Base-by-base conservation (phyloP, 2,797 vertebrate genomes). In the Aplochiton taeniatus region DNA sequence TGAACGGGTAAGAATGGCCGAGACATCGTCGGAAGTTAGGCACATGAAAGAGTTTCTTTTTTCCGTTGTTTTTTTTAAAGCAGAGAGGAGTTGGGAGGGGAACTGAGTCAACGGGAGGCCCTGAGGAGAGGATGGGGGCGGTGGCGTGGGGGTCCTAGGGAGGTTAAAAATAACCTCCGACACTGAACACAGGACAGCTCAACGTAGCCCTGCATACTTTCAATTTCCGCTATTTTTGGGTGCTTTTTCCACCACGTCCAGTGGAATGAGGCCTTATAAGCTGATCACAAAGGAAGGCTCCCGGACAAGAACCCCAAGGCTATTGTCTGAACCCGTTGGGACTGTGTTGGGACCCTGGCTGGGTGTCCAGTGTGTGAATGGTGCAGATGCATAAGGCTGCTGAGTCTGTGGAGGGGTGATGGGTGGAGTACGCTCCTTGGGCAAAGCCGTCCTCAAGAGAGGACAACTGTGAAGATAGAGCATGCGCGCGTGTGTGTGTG, bases 161-260 rank as follows among this genome's bases (percentile, higher is more conserved):
- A 42, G 81, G 87, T 88, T 89, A 89, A 89, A 92, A 92, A 91
- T 89, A 91, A 87, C 88, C 78, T 78, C 56, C 75, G 67, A 66
- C 62, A 73, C 77, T 48, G 18, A 84, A 82, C 66, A 65, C 69
- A 69, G 72, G 73, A 81, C 76, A 70, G 74, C 72, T 65, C 78
- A 31, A 72, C 72, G 84, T 78, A 77, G 75, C 73, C 80, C 76
- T 74, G 66, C 87, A 88, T 89, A 85, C 82, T 87, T 86, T 87
- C 76, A 73, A 70, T 82, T 90, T 89, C 79, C 76, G 81, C 89
- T 89, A 87, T 89, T 88, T 88, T 76, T 82, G 88, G n/a, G 65
- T 75, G 81, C 82, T 87, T 90, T 91, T 88, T 90, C 85, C 86
- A 86, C 86, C 88, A 85, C 87, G 84, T 83, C 85, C 73, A 46